Evolutionary conservation across 2,888 invertebrate species (phyloP), one percentile per base, ranked within the genome.

Genomic region (Phaonia tiefii): DNA sequence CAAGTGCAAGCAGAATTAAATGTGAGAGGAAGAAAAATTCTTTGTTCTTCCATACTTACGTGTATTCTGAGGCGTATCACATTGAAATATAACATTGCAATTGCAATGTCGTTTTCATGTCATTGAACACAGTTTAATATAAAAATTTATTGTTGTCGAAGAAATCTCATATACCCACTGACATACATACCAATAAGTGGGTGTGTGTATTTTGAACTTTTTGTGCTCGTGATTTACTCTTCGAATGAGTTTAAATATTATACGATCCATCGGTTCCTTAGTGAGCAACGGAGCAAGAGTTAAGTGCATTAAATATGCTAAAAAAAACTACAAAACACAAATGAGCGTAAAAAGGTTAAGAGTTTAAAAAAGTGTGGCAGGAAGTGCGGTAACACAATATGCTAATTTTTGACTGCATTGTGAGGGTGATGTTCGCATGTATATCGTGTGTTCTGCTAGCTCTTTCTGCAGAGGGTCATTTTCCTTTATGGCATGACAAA

Each of bases 321-420:
- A 8, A 58, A 37, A 31, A 31, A 58, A 60, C 42, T 56, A 46
- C 42, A 60, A 42, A 63, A 51, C 31, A 31, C 42, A 11, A 65
- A 67, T 17, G 37, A 49, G 17, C 11, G 17, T 20, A 39, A 60
- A 76, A 79, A 84, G 84, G 78, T 82, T 63, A 67, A 75, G 67
- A 67, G 73, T 67, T 31, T 69, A 80, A 79, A 81, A 80, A 79
- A 79, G 82, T 79, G 79, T 86, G 89, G 86, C 89, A 89, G 88
- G 89, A 89, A 88, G 89, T 88, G 89, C 89, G 89, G 88, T 87
- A 89, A 89, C 89, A 79, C 80, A 79, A 83, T 82, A 84, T 84
- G 80, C 79, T 75, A 83, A 82, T 83, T 79, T 70, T 75, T 58
- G 75, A 75, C 81, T 83, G 79, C 79, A 82, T 72, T 79, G 83